Base-by-base conservation (phyloP, 2,113 vertebrate species). In the Hirundichthys speculiger region DNA sequence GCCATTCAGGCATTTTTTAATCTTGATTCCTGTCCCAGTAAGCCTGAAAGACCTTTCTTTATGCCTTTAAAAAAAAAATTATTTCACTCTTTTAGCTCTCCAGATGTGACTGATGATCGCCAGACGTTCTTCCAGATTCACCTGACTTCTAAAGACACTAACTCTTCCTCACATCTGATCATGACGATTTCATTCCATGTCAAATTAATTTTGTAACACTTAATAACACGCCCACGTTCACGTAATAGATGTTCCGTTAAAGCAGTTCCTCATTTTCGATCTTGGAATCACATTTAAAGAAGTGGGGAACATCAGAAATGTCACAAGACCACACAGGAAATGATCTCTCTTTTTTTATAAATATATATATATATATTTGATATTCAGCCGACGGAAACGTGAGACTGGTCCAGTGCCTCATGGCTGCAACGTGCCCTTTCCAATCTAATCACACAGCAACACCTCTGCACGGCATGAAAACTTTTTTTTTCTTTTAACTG, bases 361-460 rank as follows among this genome's bases (percentile, higher is more conserved):
- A 34, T n/a, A n/a, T n/a, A n/a, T n/a, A n/a, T n/a, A n/a, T n/a
- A n/a, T n/a, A n/a, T n/a, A n/a, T n/a, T n/a, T n/a, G n/a, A n/a
- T n/a, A 4, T 54, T 43, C 22, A 20, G 18, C 46, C n/a, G n/a
- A n/a, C n/a, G 12, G 12, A 42, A 47, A 57, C 43, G 5, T 46
- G 42, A 24, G 57, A 12, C 34, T 6, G 25, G 21, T 54, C 25
- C 38, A 19, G 53, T 0, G 2, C 7, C 51, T 0, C 0, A 1
- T 68, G 77, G 18, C 75, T 74, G 68, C 64, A 60, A 49, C 9
- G 0, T 67, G 74, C 27, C 74, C 66, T 9, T 22, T 42, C 39
- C 2, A 51, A 51, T 67, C 56, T 54, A 77, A 77, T 71, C 30
- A 34, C 6, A 7, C 30, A 34, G 30, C 30, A 34, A 10, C 30